A percentile compares a stretch with the other conserved stretches of the same genome.
Evolutionary conservation across 2,888 invertebrate species (phyloP).

Genomic region (Lepidochrysops patricia): DNA sequence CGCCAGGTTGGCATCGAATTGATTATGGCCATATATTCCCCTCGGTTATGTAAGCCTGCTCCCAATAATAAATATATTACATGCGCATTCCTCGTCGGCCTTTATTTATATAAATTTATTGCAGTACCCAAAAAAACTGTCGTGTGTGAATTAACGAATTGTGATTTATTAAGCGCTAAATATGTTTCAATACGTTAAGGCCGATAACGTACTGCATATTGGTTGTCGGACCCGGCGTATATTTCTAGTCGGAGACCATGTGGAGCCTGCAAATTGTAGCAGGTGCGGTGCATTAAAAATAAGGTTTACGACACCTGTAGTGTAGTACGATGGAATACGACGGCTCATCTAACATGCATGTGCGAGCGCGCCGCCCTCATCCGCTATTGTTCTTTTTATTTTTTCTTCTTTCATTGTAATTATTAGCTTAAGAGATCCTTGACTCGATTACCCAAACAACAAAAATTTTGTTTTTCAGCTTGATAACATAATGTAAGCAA

Average conservation of each 20-base stretch:
- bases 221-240: constrained; percentile 1
- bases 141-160: constrained; percentile 9
- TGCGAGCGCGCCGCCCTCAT: constrained; percentile 33
- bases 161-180: constrained; percentile 11
- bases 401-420: background rate
- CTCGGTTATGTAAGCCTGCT: background rate
- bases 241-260: background rate
- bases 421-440: background rate
- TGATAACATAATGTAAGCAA: no score
- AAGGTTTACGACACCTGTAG: constrained; percentile 46
- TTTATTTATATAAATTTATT: constrained; percentile 6
- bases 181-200: constrained; percentile 6
- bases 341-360: constrained; percentile 57
- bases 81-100: constrained; percentile 1
- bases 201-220: constrained; percentile 12
- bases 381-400: constrained; percentile 21
- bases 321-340: constrained; percentile 35
- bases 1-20: constrained; percentile 9
- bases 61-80: constrained; percentile 9
- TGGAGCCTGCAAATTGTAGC: constrained; percentile 30
- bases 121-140: background rate
- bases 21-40: constrained; percentile 6
- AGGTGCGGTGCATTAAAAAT: constrained; percentile 47
- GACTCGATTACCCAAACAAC: no score
- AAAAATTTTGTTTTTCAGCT: no score